Percentiles rank a stretch among this genome's conserved stretches.
Evolutionary conservation across 2,797 vertebrate genomes (phyloP).

Genomic region (Okamejei kenojei): DNA sequence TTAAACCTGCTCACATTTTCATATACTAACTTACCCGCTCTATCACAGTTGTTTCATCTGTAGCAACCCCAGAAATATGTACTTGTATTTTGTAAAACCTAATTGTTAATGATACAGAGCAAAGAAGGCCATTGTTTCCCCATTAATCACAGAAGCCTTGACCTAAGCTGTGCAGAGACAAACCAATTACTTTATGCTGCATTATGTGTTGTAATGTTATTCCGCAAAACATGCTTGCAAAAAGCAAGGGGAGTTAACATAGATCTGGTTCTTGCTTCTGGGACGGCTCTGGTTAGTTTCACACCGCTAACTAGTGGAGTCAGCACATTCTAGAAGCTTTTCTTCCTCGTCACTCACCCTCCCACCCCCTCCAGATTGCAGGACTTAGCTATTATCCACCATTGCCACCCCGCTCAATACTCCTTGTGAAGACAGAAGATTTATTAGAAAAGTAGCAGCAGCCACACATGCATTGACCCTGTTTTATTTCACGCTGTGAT

Average conservation of each 20-base stretch:
- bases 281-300: conserved; percentile 33
- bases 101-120: background rate
- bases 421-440: background rate
- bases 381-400: background rate
- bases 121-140: conserved; percentile 1
- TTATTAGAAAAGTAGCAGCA: conserved; percentile 19
- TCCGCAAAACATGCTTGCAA: background rate
- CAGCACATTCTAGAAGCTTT: conserved; percentile 15
- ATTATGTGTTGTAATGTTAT: background rate
- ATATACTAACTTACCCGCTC: background rate
- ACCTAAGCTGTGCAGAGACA: background rate
- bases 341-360: background rate
- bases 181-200: background rate
- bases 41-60: background rate
- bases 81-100: background rate
- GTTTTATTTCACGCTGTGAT: background rate
- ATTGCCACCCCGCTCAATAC: background rate
- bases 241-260: background rate
- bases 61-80: too few relatives aligned
- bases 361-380: background rate
- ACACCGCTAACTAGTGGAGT: conserved; percentile 21
- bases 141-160: conserved; percentile 9
- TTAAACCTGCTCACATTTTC: background rate
- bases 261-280: background rate
- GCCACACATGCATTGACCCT: conserved; percentile 15